Conservation (phyloP, 2,797 vertebrate genomes). For the Peromyscus eremicus region DNA sequence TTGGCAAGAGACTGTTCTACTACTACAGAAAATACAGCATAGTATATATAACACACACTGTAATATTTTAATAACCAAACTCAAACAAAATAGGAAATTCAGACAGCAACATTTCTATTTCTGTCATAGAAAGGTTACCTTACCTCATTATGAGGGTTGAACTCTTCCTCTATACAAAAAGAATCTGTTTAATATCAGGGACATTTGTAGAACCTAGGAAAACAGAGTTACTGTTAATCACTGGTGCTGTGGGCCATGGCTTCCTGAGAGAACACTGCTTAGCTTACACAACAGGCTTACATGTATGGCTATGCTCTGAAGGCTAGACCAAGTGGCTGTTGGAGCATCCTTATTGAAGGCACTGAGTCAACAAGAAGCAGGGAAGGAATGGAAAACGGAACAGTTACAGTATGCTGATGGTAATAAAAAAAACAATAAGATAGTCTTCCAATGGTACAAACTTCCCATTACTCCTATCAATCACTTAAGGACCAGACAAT, state of each 20-base stretch:
- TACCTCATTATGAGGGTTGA: neutral
- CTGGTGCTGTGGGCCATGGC: neutral
- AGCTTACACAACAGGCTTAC: neutral
- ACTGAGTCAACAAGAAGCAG: too few relatives aligned
- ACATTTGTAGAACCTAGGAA: fast-evolving
- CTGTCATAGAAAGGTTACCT: neutral
- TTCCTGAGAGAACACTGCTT: neutral
- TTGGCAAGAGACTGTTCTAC: neutral
- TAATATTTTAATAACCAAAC: neutral
- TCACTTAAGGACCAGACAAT: neutral
- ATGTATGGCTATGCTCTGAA: neutral
- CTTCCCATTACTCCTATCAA: neutral
- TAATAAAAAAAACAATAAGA: neutral
- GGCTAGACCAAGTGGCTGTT: neutral
- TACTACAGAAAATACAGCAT: neutral
- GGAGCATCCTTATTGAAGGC: neutral
- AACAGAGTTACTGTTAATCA: neutral
- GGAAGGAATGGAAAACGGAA: neutral
- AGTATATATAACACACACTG: neutral
- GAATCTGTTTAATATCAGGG: neutral
- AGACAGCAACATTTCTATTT: neutral
- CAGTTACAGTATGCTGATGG: too few relatives aligned
- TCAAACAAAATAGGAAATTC: neutral
- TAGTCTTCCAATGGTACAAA: neutral
- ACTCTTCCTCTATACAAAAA: neutral